A percentile compares a stretch with the other conserved stretches of the same genome.
Evolutionary conservation across 2,888 invertebrate species (phyloP).

Genomic region (Galerucella nymphaeae): DNA sequence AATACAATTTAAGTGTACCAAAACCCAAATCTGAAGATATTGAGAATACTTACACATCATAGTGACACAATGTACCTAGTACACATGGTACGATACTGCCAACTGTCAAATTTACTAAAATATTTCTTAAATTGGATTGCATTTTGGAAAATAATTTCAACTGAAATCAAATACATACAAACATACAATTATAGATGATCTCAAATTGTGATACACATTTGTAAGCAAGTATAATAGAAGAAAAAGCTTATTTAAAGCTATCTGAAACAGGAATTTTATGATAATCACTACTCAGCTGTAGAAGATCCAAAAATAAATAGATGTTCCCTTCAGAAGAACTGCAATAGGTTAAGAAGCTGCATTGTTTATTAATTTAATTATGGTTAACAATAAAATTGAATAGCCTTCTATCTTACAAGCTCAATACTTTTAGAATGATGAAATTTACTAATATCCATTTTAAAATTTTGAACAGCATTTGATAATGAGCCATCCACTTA

Average conservation of each 20-base stretch:
- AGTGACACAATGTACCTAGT: constrained; percentile 37
- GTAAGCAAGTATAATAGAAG: background rate
- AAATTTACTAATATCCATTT: no score
- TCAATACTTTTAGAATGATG: no score
- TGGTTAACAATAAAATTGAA: no score
- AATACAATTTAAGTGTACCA: no score
- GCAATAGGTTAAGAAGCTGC: background rate
- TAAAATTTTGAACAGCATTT: no score
- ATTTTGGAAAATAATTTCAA: constrained; percentile 28
- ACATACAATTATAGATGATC: background rate
- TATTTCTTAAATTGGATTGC: constrained; percentile 21
- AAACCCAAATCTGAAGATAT: background rate
- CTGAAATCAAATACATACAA: constrained; percentile 21
- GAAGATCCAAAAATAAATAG: background rate
- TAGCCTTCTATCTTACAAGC: no score
- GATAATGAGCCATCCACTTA: no score
- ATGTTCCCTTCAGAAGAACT: no score
- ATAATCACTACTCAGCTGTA: background rate
- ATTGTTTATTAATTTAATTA: background rate
- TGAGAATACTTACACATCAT: constrained; percentile 43
- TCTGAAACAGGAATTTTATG: background rate
- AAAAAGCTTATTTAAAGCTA: background rate
- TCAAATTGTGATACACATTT: background rate
- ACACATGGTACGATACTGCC: constrained; percentile 33
- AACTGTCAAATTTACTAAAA: constrained; percentile 32